Evolutionary conservation across 37 sponge, comb jelly and placozoan species (phyloP).

Genomic region (Axinella damicornis): DNA sequence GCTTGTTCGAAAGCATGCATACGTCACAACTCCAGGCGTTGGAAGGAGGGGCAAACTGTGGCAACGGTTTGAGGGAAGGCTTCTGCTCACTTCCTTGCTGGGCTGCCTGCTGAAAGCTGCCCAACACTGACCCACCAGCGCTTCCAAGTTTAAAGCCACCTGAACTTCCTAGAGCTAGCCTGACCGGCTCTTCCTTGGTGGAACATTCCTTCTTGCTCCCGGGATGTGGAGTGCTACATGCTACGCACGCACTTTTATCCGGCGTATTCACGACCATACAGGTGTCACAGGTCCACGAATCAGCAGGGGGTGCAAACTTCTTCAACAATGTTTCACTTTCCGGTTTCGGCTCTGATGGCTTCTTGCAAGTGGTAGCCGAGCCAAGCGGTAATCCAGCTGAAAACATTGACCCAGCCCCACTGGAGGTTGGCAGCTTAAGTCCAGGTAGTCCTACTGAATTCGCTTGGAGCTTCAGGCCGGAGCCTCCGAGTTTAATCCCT

Average conservation of each 20-base stretch:
- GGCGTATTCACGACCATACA: conserved; percentile 72
- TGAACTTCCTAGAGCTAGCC: not conserved
- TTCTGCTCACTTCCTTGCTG: too few relatives aligned
- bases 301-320: conserved; percentile 53
- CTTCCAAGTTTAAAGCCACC: conserved; percentile 45
- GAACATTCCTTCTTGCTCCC: conserved; percentile 20
- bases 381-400: too few relatives aligned
- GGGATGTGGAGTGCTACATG: conserved; percentile 58
- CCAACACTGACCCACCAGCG: not conserved
- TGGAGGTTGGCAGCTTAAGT: too few relatives aligned
- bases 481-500: too few relatives aligned
- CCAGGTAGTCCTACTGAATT: too few relatives aligned
- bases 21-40: conserved; percentile 37
- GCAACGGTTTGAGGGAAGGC: not conserved
- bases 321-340: conserved; percentile 15
- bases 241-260: conserved; percentile 36
- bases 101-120: not conserved
- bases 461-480: too few relatives aligned
- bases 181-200: not conserved
- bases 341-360: not conserved
- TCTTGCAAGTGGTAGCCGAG: not conserved
- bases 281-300: conserved; percentile 50
- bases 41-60: not conserved
- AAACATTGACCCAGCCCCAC: too few relatives aligned
- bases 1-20: conserved; percentile 48